Evolutionary conservation across 2,113 vertebrate species (phyloP).

Genomic region (Mustelus asterias): DNA sequence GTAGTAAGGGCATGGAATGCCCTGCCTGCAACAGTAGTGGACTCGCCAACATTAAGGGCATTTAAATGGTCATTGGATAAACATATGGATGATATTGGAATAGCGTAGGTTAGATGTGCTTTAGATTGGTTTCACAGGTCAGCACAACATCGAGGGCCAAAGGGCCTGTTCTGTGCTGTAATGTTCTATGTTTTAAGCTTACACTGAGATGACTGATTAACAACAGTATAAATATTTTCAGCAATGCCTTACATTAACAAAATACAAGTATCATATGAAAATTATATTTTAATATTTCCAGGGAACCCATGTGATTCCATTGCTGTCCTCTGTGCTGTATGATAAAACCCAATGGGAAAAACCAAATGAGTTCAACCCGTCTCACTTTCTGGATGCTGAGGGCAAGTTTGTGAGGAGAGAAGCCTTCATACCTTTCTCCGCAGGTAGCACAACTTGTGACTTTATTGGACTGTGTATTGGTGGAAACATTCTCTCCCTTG

Average conservation of each 20-base stretch:
- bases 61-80: too few species aligned
- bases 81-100: too few species aligned
- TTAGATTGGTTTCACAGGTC: too few species aligned
- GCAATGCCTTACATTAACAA: not conserved
- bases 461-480: too few species aligned
- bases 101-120: too few species aligned
- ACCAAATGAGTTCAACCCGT: conserved; percentile 53
- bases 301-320: conserved; percentile 56
- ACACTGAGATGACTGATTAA: too few species aligned
- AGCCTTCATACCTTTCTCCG: conserved; percentile 61
- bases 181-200: too few species aligned
- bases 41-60: too few species aligned
- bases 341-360: conserved; percentile 61
- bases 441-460: conserved; percentile 49
- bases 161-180: too few species aligned
- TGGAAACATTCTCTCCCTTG: not conserved
- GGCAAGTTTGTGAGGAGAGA: conserved; percentile 58
- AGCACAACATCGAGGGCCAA: too few species aligned
- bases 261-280: not conserved
- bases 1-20: too few species aligned
- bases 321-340: conserved; percentile 55
- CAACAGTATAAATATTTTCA: not conserved
- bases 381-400: conserved; percentile 56
- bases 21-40: too few species aligned
- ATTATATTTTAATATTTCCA: conserved; percentile 38